These are phyloP conservation scores for Thymelicus lineola DNA, from an alignment of 2,888 invertebrate species.

Conservation along the genomic window DNA sequence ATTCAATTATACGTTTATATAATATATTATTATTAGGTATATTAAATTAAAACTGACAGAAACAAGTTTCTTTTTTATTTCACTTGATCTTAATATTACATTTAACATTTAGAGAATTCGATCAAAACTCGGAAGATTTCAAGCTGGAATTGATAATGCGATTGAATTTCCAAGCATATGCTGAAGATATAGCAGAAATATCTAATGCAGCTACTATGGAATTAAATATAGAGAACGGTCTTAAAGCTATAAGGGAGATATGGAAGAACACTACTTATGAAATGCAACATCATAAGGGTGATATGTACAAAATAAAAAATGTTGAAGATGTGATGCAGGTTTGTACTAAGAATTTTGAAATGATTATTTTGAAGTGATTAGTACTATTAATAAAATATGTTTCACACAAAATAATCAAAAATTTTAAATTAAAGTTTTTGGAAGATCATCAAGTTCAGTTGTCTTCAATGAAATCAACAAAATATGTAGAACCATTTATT, in stretches of 20 bases:
- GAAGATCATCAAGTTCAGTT: slow-evolving; percentile 95
- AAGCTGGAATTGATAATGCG: slow-evolving; percentile 92
- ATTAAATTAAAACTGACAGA: not conserved
- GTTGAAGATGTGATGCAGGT: slow-evolving; percentile 92
- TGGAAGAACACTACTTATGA: slow-evolving; percentile 91
- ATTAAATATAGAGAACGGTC: slow-evolving; percentile 92
- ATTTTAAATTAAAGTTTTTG: slow-evolving; percentile 73
- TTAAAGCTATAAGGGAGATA: slow-evolving; percentile 88
- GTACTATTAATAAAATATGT: slow-evolving; percentile 3
- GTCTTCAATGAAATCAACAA: slow-evolving; percentile 94
- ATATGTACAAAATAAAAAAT: slow-evolving; percentile 88
- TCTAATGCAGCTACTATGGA: slow-evolving; percentile 96
- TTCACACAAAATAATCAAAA: not conserved
- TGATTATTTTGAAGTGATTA: not conserved
- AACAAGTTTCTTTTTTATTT: not conserved
- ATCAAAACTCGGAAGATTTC: slow-evolving; percentile 91
- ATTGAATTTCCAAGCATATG: slow-evolving; percentile 92
- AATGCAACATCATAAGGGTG: slow-evolving; percentile 89
- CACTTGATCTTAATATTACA: not conserved
- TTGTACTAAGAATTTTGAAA: slow-evolving; percentile 18
- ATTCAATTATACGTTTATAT: not conserved
- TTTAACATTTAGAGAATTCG: slow-evolving; percentile 86
- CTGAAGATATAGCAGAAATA: slow-evolving; percentile 93
- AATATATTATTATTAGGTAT: not conserved
- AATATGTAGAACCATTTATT: slow-evolving; percentile 94